phyloP scores from a whole-genome alignment of 1,140 invertebrate genomes.

The Idris sp. region DNA sequence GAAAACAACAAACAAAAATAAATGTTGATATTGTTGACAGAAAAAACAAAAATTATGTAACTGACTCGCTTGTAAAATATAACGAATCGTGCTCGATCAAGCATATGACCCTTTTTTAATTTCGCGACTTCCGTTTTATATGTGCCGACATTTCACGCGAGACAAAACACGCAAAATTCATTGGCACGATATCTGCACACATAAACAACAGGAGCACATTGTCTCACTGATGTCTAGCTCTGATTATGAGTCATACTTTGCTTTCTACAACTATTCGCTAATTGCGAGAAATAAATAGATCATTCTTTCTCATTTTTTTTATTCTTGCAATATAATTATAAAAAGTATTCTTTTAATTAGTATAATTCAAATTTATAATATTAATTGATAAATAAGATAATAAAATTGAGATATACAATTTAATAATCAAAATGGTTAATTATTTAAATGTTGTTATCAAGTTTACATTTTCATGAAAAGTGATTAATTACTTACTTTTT shows the following conservation, averaged over 20 bases:
- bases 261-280: slow-evolving; percentile 9
- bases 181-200: slow-evolving; percentile 34
- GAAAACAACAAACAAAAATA: slow-evolving; percentile 22
- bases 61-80: slow-evolving; percentile 63
- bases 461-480: too few relatives aligned
- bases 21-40: slow-evolving; percentile 14
- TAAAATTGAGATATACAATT: too few relatives aligned
- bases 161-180: slow-evolving; percentile 60
- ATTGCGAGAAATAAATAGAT: slow-evolving; percentile 6
- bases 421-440: too few relatives aligned
- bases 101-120: slow-evolving; percentile 63
- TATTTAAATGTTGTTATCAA: too few relatives aligned
- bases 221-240: slow-evolving; percentile 58
- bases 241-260: slow-evolving; percentile 64
- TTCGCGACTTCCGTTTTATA: slow-evolving; percentile 64
- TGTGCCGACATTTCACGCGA: slow-evolving; percentile 62
- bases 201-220: slow-evolving; percentile 44
- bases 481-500: too few relatives aligned
- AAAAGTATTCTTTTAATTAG: too few relatives aligned
- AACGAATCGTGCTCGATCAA: slow-evolving; percentile 65
- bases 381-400: too few relatives aligned
- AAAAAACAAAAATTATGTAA: slow-evolving; percentile 61
- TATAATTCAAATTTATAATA: too few relatives aligned
- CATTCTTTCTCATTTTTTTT: too few relatives aligned
- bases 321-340: too few relatives aligned